These are phyloP conservation scores for Philereme transversata DNA, from an alignment of 2,888 invertebrate genomes.

Conservation along the genomic window DNA sequence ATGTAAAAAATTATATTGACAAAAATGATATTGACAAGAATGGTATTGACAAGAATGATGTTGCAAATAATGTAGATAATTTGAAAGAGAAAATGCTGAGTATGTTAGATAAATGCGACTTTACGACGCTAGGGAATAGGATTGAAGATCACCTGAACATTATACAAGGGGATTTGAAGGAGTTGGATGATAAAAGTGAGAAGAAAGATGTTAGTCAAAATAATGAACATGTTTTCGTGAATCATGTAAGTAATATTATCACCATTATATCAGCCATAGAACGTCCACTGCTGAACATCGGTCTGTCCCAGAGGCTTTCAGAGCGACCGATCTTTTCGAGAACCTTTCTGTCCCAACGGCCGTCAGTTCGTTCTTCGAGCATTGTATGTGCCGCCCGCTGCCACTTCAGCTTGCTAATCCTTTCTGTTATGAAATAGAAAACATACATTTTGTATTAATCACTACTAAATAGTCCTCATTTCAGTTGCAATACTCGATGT, in stretches of 20 bases:
- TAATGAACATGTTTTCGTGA: background rate
- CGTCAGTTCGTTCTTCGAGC: too few relatives aligned
- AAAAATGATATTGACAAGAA: background rate
- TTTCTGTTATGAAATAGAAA: too few relatives aligned
- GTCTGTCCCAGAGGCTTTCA: too few relatives aligned
- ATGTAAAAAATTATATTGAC: slow-evolving; percentile 1
- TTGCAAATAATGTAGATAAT: background rate
- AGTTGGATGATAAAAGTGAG: slow-evolving; percentile 42
- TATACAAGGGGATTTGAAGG: slow-evolving; percentile 62
- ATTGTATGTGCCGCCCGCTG: too few relatives aligned
- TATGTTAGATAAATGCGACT: slow-evolving; percentile 81
- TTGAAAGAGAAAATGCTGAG: slow-evolving; percentile 53
- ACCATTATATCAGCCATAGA: too few relatives aligned
- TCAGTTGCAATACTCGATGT: too few relatives aligned
- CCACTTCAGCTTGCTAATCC: too few relatives aligned
- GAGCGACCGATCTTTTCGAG: too few relatives aligned
- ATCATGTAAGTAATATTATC: slow-evolving; percentile 14
- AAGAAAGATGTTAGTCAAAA: slow-evolving; percentile 1
- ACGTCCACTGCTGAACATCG: too few relatives aligned
- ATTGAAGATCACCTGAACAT: slow-evolving; percentile 75
- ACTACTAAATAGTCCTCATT: too few relatives aligned
- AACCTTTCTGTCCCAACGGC: too few relatives aligned
- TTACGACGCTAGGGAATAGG: slow-evolving; percentile 70
- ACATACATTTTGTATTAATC: too few relatives aligned
- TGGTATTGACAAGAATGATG: background rate